A percentile compares a stretch with the other conserved stretches of the same genome.
Evolutionary conservation across 2,888 invertebrate genomes (phyloP).

Genomic region (Tetropium fuscum): DNA sequence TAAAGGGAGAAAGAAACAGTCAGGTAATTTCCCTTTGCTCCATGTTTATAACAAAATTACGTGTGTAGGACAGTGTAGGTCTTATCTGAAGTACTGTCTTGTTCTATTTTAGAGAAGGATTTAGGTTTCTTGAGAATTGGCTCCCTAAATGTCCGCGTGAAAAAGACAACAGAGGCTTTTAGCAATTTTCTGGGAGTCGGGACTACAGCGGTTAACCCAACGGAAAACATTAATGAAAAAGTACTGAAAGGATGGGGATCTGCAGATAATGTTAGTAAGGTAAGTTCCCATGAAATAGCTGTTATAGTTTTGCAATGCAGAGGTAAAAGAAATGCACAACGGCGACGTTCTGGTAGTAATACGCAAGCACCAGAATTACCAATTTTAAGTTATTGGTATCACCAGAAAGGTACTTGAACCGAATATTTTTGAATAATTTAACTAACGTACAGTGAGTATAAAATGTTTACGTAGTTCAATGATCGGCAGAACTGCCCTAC

Average conservation of each 20-base stretch:
- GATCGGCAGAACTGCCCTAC: no score
- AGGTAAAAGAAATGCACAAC: no score
- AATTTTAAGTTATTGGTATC: no score
- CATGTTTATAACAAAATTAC: not conserved
- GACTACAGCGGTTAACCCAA: slow-evolving; percentile 63
- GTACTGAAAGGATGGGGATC: slow-evolving; percentile 92
- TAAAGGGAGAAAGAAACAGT: slow-evolving; percentile 79
- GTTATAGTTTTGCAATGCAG: slow-evolving; percentile 4
- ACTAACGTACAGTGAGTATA: no score
- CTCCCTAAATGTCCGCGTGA: slow-evolving; percentile 90
- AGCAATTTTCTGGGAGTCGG: slow-evolving; percentile 91
- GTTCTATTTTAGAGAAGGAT: slow-evolving; percentile 80
- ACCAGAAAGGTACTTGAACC: no score
- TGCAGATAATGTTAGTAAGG: slow-evolving; percentile 86
- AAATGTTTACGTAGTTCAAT: no score
- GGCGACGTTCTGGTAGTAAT: no score
- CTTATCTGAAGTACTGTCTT: not conserved
- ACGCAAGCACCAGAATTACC: no score
- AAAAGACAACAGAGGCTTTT: slow-evolving; percentile 93
- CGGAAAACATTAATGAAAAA: slow-evolving; percentile 70
- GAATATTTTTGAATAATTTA: no score
- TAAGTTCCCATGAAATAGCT: slow-evolving; percentile 46
- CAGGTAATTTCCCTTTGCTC: slow-evolving; percentile 66
- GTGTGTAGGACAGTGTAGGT: not conserved
- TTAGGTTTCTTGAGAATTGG: slow-evolving; percentile 91